Conservation (phyloP, 2,888 invertebrate genomes). For the Troides aeacus region DNA sequence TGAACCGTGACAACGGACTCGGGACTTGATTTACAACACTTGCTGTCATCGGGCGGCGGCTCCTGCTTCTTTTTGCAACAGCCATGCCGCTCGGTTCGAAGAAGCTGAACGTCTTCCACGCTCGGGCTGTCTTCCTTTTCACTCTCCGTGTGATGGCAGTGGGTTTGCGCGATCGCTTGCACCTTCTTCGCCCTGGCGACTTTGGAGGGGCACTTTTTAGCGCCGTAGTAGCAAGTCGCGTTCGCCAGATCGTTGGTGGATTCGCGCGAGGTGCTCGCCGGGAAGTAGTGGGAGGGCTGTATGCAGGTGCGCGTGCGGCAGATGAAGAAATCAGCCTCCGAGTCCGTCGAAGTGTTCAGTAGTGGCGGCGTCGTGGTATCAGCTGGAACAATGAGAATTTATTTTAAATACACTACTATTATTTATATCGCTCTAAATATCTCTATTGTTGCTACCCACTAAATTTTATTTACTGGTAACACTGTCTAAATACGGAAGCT, state of each 20-base stretch:
- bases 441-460: not conserved
- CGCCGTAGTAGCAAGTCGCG: conserved; percentile 64
- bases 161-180: conserved; percentile 36
- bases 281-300: conserved; percentile 71
- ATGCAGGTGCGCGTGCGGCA: conserved; percentile 71
- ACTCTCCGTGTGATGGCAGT: conserved; percentile 48
- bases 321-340: conserved; percentile 65
- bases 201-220: conserved; percentile 65
- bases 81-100: conserved; percentile 54
- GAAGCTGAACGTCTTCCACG: conserved; percentile 61
- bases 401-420: conserved; percentile 1
- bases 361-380: conserved; percentile 70
- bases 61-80: conserved; percentile 57
- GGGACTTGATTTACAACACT: conserved; percentile 44
- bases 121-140: conserved; percentile 63
- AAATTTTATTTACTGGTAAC: not conserved
- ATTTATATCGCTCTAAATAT: no score
- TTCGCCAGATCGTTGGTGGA: conserved; percentile 38
- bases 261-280: conserved; percentile 49
- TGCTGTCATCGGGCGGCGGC: conserved; percentile 46
- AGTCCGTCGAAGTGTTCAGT: conserved; percentile 54
- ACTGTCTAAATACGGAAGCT: not conserved
- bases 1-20: conserved; percentile 36
- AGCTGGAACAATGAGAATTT: conserved; percentile 34
- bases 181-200: conserved; percentile 57